Conservation (phyloP, 2,888 invertebrate species). For the Strigamia crassipes region DNA sequence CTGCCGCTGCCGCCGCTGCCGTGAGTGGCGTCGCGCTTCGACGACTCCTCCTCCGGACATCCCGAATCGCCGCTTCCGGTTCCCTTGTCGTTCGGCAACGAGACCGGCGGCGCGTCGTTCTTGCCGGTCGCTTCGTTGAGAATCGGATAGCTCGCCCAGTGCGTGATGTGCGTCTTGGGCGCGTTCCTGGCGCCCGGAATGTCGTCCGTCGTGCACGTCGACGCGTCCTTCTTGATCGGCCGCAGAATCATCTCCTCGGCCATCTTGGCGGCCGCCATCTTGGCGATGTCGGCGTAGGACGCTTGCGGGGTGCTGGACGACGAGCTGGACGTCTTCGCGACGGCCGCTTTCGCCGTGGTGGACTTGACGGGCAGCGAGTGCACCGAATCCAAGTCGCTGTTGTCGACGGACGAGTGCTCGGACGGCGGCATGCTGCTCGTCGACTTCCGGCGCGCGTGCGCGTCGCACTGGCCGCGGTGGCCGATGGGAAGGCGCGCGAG, state of each 20-base stretch:
- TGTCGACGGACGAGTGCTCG: slow-evolving; percentile 78
- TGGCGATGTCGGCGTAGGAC: slow-evolving; percentile 83
- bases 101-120: not conserved
- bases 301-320: slow-evolving; percentile 63
- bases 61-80: not conserved
- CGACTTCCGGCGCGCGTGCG: slow-evolving; percentile 65
- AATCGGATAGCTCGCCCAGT: slow-evolving; percentile 45
- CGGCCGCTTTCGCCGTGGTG: slow-evolving; percentile 59
- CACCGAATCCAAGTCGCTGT: slow-evolving; percentile 77
- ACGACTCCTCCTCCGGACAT: not conserved
- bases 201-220: slow-evolving; percentile 44
- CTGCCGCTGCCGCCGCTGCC: no score
- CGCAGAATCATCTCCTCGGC: not conserved
- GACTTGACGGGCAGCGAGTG: slow-evolving; percentile 76
- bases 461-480: slow-evolving; percentile 50
- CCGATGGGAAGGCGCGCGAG: slow-evolving; percentile 47
- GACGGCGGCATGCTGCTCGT: slow-evolving; percentile 79
- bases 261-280: slow-evolving; percentile 50
- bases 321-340: slow-evolving; percentile 55
- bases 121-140: slow-evolving; percentile 45
- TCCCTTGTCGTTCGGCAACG: no score
- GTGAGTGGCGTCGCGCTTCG: not conserved
- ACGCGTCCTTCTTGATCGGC: slow-evolving; percentile 45
- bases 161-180: not conserved
- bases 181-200: not conserved